These are phyloP conservation scores for Cepaea nemoralis DNA, from an alignment of 1,140 invertebrate species.

Conservation along the genomic window DNA sequence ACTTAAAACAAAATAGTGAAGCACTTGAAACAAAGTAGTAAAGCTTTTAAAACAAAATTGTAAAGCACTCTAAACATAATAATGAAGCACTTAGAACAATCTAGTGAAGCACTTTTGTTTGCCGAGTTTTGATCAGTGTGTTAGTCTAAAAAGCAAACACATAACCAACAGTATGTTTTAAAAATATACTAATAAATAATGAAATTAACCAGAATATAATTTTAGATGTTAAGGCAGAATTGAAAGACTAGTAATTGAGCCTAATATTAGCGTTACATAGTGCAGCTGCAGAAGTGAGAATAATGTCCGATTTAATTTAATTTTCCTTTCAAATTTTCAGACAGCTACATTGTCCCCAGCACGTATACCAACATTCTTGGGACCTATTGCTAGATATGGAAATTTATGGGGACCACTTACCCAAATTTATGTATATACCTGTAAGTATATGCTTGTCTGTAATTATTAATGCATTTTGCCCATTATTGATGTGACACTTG, in stretches of 20 bases:
- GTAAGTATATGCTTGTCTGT: conserved; percentile 7
- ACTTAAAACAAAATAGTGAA: too few relatives aligned
- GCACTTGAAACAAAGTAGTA: too few relatives aligned
- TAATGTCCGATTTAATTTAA: neutral
- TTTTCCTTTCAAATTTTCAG: neutral
- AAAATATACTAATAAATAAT: neutral
- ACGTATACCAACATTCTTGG: neutral
- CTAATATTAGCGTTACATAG: too few relatives aligned
- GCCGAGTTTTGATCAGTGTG: neutral
- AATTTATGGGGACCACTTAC: neutral
- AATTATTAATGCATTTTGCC: too few relatives aligned
- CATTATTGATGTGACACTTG: too few relatives aligned
- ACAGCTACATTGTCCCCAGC: neutral
- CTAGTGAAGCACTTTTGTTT: too few relatives aligned
- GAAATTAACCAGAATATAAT: too few relatives aligned
- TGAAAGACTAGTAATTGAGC: too few relatives aligned
- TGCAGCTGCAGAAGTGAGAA: neutral
- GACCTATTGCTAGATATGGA: neutral
- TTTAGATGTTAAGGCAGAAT: too few relatives aligned
- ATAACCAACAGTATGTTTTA: neutral
- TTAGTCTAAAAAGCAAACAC: neutral
- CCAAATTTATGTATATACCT: neutral
- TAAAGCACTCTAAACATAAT: too few relatives aligned
- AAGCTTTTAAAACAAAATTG: too few relatives aligned
- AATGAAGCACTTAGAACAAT: too few relatives aligned